Conservation (phyloP, 2,888 invertebrate species). For the Reticulitermes lucifugus region DNA sequence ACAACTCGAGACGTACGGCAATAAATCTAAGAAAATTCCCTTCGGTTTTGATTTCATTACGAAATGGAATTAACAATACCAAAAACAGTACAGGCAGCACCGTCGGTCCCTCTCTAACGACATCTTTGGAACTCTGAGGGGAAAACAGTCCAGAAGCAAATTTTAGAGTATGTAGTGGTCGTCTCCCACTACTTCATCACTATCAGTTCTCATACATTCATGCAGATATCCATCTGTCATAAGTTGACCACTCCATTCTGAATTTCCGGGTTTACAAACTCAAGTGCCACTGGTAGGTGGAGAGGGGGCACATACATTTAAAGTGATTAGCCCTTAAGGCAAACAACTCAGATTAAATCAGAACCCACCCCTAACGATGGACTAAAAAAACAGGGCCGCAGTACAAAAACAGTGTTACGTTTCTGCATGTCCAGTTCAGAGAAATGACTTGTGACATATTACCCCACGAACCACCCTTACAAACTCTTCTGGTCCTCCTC, state of each 20-base stretch:
- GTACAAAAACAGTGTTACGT: constrained; percentile 30
- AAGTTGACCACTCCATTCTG: constrained; percentile 9
- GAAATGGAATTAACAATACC: too few species aligned
- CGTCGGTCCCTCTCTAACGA: too few species aligned
- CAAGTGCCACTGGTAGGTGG: neutral
- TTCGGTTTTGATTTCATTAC: too few species aligned
- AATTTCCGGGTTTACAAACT: constrained; percentile 10
- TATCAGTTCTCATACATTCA: constrained; percentile 9
- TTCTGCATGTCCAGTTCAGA: constrained; percentile 39
- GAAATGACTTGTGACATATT: constrained; percentile 46
- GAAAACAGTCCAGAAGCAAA: too few species aligned
- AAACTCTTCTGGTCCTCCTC: constrained; percentile 21
- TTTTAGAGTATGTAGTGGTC: too few species aligned
- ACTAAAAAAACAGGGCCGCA: neutral
- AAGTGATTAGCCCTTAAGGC: constrained; percentile 47
- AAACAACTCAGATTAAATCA: constrained; percentile 40
- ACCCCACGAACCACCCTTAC: constrained; percentile 23
- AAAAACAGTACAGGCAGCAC: too few species aligned
- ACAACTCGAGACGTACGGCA: too few species aligned
- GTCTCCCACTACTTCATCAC: neutral
- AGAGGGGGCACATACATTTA: constrained; percentile 35
- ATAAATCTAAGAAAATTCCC: too few species aligned
- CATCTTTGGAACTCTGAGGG: too few species aligned
- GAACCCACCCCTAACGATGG: constrained; percentile 24
- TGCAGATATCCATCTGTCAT: neutral